Evolutionary conservation across 2,888 invertebrate genomes (phyloP), one percentile per base, ranked within the genome.

Genomic region (Leptopilina myrica): DNA sequence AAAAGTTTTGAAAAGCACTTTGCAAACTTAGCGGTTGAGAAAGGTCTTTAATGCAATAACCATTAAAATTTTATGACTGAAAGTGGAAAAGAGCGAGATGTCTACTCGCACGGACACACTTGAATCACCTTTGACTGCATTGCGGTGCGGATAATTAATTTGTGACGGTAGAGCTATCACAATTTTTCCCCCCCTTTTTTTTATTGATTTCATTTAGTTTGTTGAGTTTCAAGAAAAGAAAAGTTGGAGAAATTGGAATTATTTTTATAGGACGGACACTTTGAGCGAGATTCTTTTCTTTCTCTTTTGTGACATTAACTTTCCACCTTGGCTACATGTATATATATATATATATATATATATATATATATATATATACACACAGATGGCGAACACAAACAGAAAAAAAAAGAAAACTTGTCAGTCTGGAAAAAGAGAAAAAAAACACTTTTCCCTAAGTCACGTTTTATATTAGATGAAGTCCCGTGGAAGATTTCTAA

Each of bases 31-130:
- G 33, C 7, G 26, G 73, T 49, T 73, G 73, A 56, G 53, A 73
- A 73, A 73, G 73, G 73, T 53, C 73, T 56, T 73, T 73, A 56
- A 73, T 73, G 73, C 73, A 73, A 73, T 73, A 56, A 73, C 73
- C 73, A 73, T 73, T 56, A 73, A 56, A 73, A 73, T 73, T 73
- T 56, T 73, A 73, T 73, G 73, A 56, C 56, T 56, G 33, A 56
- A 56, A 73, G 73, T 73, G 73, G 33, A 73, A 73, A 53, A 56
- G 73, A 53, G 56, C 73, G 73, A 73, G 53, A 53, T 53, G 56
- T 73, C 73, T 73, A 73, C 73, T 73, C 56, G n/a, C 33, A 73
- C 56, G 73, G 33, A 14, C 73, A 53, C 26, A 73, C 56, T 56
- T 33, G 49, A 73, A 73, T 73, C 56, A 56, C 56, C 9, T 40